Evolutionary conservation across 2,888 invertebrate genomes (phyloP).

Genomic region (Campoletis raptor): DNA sequence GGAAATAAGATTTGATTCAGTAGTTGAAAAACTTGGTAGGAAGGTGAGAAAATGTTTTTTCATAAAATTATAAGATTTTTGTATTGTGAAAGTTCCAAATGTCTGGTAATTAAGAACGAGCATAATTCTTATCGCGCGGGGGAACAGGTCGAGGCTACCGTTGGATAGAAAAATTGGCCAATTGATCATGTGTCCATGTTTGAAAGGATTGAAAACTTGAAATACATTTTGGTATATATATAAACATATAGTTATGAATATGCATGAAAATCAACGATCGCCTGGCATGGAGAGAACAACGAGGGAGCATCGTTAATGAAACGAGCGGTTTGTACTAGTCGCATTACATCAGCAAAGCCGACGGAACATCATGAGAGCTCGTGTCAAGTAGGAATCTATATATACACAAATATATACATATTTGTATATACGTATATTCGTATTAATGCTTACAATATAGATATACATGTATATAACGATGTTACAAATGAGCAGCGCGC

Average conservation of each 20-base stretch:
- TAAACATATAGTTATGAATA: constrained; percentile 58
- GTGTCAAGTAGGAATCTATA: constrained; percentile 23
- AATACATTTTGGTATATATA: constrained; percentile 1
- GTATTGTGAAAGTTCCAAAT: background rate
- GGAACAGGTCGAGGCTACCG: background rate
- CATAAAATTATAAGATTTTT: background rate
- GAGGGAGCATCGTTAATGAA: constrained; percentile 62
- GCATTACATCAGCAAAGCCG: constrained; percentile 49
- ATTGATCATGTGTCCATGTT: background rate
- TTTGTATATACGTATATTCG: background rate
- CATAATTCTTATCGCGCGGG: background rate
- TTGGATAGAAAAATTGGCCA: constrained; percentile 1
- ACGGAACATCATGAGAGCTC: constrained; percentile 34
- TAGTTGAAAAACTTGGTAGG: background rate
- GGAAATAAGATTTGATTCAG: background rate
- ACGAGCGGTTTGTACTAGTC: constrained; percentile 52
- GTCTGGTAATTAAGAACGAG: background rate
- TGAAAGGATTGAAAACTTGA: constrained; percentile 3
- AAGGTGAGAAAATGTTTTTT: background rate
- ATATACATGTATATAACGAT: constrained; percentile 28
- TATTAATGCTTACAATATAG: background rate
- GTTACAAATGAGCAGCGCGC: constrained; percentile 66
- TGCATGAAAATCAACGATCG: constrained; percentile 63
- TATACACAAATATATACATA: constrained; percentile 9
- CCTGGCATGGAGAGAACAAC: constrained; percentile 40